A percentile compares a stretch with the other conserved stretches of the same genome.
Evolutionary conservation across 2,113 vertebrate species (phyloP).

Genomic region (Fulica atra): DNA sequence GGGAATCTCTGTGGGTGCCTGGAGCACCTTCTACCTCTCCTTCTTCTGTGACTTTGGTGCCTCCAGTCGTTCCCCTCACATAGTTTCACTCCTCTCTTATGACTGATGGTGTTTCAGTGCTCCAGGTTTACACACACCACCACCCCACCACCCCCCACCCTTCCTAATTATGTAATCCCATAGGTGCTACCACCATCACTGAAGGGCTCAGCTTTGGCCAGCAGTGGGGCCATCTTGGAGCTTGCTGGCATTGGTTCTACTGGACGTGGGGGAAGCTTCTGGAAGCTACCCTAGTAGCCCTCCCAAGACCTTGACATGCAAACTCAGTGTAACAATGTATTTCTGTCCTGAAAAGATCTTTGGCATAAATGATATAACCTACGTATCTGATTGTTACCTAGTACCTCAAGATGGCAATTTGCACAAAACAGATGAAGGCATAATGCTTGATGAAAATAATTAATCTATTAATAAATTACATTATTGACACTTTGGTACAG

Average conservation of each 20-base stretch:
- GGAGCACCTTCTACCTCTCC: too few species aligned
- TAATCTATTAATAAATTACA: conserved; percentile 34
- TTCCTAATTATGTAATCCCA: not conserved
- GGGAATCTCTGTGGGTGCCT: not conserved
- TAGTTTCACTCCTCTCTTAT: not conserved
- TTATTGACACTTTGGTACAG: conserved; percentile 10
- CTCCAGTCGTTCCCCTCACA: not conserved
- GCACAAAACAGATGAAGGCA: not conserved
- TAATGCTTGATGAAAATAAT: conserved; percentile 37
- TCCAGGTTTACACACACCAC: too few species aligned
- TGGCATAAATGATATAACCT: conserved; percentile 22
- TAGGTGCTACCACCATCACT: fast-evolving
- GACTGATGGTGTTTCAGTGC: not conserved
- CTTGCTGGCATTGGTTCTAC: not conserved
- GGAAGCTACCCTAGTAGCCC: not conserved
- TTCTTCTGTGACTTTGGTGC: too few species aligned
- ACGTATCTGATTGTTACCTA: not conserved
- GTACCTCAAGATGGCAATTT: not conserved
- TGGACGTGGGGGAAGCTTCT: not conserved
- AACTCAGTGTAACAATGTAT: not conserved
- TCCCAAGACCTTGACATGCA: not conserved
- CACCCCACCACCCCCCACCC: too few species aligned
- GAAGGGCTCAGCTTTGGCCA: not conserved
- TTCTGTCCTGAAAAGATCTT: conserved; percentile 44
- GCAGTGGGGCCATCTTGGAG: fast-evolving